Base-by-base conservation (phyloP, 2,113 vertebrate species). In the Chionodraco myersi region DNA sequence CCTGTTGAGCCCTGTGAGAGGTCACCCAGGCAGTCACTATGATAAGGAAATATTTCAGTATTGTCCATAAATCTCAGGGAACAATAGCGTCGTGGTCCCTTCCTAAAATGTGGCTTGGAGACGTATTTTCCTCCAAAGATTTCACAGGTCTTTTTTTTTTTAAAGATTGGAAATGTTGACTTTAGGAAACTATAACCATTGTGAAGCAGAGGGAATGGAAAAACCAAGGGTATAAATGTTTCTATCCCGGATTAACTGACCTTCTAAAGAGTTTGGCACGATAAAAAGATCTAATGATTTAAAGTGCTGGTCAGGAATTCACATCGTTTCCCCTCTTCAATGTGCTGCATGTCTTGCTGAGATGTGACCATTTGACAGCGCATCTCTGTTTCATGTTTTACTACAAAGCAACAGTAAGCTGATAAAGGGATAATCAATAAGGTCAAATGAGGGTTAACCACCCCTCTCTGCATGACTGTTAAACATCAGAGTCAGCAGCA, bases 401-500 rank as follows among this genome's bases (percentile, higher is more conserved):
- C 16, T 8, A 26, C 16, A 77, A 47, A 72, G 59, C 56, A 72
- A 60, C 59, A 61, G 67, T 48, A 57, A 67, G 34, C 18, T 72
- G 84, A 80, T 80, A 61, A 70, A 79, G 49, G 36, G 12, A 73
- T 77, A 72, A 89, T 86, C 83, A 82, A 72, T 88, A 51, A 83
- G 85, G 82, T 89, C 84, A 90, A 78, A 80, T 54, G 45, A 52
- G 70, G 86, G 79, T 77, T 45, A 79, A 65, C 30, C 21, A 26
- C 34, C 18, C 57, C 13, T 77, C 72, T 80, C 18, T 71, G 77
- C 61, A 65, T 65, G 44, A 53, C 75, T 85, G 72, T 72, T 60
- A 41, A 76, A 75, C 52, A 57, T 82, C 77, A 81, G 68, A 76
- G 62, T 85, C 79, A 73, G 79, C 68, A 47, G 47, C 54, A 52